Evolutionary conservation across 2,113 vertebrate genomes (phyloP).

Genomic region (Menura novaehollandiae): DNA sequence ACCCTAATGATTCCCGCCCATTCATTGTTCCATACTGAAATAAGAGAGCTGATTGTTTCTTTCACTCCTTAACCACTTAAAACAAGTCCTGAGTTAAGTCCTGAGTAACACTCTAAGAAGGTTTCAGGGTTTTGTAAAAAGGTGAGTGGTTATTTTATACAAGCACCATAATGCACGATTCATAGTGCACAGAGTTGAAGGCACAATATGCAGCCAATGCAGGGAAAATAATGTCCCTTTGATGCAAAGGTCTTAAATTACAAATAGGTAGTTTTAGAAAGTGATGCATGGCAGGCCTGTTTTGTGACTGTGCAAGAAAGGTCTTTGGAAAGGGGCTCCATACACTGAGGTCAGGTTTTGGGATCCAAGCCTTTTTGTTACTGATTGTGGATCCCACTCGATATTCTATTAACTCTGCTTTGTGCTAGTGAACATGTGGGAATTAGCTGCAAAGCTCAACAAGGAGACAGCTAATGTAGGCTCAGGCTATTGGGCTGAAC

Average conservation of each 20-base stretch:
- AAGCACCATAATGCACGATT: neutral
- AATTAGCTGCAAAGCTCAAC: neutral
- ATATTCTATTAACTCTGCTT: neutral
- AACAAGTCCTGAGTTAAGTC: neutral
- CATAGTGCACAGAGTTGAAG: neutral
- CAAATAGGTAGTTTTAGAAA: neutral
- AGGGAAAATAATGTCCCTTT: neutral
- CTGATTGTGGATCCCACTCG: neutral
- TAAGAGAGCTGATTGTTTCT: neutral
- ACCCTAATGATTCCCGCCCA: neutral
- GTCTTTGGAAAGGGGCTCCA: neutral
- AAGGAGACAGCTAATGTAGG: neutral
- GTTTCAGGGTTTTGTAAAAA: neutral
- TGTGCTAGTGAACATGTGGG: neutral
- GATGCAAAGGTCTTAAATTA: neutral
- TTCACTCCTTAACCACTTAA: neutral
- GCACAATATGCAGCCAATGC: neutral
- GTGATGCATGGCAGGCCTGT: neutral
- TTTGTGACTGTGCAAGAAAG: neutral
- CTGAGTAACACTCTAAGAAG: neutral
- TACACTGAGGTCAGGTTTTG: neutral
- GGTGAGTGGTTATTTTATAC: neutral
- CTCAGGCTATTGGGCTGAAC: neutral
- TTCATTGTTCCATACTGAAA: neutral
- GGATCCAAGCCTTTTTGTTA: neutral